phyloP scores from a whole-genome alignment of 2,888 invertebrate species.

The Drosophila atripex region DNA sequence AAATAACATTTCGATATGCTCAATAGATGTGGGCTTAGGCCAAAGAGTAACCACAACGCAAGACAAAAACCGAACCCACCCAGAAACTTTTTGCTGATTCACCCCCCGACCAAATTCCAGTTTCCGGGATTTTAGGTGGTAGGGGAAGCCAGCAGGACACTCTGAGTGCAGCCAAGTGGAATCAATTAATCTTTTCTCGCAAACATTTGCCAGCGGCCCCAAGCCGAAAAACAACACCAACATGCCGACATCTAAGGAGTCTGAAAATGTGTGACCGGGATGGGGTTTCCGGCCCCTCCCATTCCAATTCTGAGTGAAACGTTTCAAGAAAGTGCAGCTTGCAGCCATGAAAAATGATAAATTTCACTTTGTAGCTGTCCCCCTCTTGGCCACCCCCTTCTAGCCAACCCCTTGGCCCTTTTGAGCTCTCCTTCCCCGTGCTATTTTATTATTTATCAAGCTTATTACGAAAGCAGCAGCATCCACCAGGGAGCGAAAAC shows the following conservation, averaged over 20 bases:
- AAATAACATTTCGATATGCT: neutral
- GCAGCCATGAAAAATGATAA: conserved; percentile 80
- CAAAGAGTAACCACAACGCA: neutral
- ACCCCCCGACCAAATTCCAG: neutral
- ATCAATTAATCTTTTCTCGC: conserved; percentile 78
- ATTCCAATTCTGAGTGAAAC: conserved; percentile 70
- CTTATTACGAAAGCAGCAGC: conserved; percentile 73
- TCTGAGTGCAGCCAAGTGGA: conserved; percentile 75
- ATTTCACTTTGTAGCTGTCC: conserved; percentile 68
- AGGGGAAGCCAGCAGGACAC: conserved; percentile 60
- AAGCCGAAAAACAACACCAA: conserved; percentile 46
- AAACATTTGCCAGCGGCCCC: conserved; percentile 72
- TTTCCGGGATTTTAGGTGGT: conserved; percentile 1
- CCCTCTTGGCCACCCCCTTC: conserved; percentile 4
- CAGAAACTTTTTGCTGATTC: conserved; percentile 1
- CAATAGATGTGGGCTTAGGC: neutral
- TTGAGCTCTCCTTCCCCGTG: conserved; percentile 41
- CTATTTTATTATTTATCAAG: conserved; percentile 79
- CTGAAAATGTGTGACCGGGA: conserved; percentile 64
- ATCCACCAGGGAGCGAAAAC: conserved; percentile 10
- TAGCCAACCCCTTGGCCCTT: neutral
- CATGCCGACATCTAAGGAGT: conserved; percentile 70
- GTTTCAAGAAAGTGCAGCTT: conserved; percentile 80
- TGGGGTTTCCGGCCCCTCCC: conserved; percentile 2
- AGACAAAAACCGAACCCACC: conserved; percentile 5